Conservation (phyloP, 2,797 vertebrate genomes). For the Zenarchopterus dispar region DNA sequence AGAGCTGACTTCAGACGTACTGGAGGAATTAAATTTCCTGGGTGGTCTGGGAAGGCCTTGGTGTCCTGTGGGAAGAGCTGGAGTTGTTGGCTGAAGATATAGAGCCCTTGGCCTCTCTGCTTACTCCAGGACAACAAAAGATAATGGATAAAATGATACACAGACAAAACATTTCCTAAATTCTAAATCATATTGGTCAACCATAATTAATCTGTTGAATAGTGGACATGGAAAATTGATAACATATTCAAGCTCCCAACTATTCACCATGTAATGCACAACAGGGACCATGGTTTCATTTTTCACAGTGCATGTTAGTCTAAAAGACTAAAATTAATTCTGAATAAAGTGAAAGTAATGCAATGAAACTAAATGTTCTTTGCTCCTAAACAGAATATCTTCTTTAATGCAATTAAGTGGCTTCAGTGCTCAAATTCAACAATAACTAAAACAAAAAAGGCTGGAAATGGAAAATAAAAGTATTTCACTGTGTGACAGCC, state of each 20-base stretch:
- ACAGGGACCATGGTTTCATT: background rate
- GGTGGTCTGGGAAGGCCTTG: no score
- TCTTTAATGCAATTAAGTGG: background rate
- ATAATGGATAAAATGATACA: background rate
- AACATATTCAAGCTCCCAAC: slow-evolving; percentile 5
- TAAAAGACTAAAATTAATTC: background rate
- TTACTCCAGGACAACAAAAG: no score
- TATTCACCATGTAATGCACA: background rate
- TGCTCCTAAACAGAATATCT: background rate
- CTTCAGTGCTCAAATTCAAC: background rate
- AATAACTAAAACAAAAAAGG: background rate
- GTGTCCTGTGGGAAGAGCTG: no score
- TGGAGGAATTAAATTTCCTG: no score
- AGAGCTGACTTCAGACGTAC: no score
- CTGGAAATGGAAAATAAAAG: background rate
- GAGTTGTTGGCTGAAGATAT: no score
- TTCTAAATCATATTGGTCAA: background rate
- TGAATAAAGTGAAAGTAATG: background rate
- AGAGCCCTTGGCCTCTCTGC: no score
- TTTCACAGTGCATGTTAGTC: background rate
- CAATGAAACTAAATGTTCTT: background rate
- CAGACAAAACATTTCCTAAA: background rate
- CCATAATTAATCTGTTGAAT: background rate
- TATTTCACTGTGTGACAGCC: no score
- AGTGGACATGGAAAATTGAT: background rate